Evolutionary conservation across 2,888 invertebrate genomes (phyloP).

Genomic region (Aleiodes testaceus): DNA sequence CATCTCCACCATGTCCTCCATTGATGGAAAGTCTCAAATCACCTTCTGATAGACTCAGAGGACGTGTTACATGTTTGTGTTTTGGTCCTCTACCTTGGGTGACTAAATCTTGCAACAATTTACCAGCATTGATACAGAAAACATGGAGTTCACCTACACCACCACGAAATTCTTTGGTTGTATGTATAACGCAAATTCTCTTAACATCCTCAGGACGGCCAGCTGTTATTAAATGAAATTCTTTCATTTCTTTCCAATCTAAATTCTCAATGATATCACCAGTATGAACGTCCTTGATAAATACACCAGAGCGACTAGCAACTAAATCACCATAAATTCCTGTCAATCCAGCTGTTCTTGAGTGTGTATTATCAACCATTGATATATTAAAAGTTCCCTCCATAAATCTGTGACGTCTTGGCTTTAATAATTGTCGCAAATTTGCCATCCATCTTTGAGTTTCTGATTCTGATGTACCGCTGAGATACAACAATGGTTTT

Average conservation of each 20-base stretch:
- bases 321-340: slow-evolving; percentile 77
- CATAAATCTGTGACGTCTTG: slow-evolving; percentile 72
- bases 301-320: slow-evolving; percentile 75
- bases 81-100: slow-evolving; percentile 72
- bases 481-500: slow-evolving; percentile 79
- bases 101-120: slow-evolving; percentile 73
- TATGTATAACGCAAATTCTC: slow-evolving; percentile 77
- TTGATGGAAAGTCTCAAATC: slow-evolving; percentile 68
- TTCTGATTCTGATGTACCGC: slow-evolving; percentile 79
- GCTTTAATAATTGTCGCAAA: slow-evolving; percentile 68
- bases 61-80: slow-evolving; percentile 54
- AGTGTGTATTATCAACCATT: slow-evolving; percentile 78
- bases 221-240: slow-evolving; percentile 75
- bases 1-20: slow-evolving; percentile 45
- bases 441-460: slow-evolving; percentile 82
- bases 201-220: slow-evolving; percentile 75
- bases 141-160: slow-evolving; percentile 75
- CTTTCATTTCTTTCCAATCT: slow-evolving; percentile 78
- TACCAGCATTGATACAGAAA: slow-evolving; percentile 73
- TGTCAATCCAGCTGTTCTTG: slow-evolving; percentile 77
- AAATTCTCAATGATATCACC: slow-evolving; percentile 75
- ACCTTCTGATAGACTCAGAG: slow-evolving; percentile 75
- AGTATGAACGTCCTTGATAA: slow-evolving; percentile 75
- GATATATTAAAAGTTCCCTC: slow-evolving; percentile 77
- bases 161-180: slow-evolving; percentile 75